A percentile compares a stretch with the other conserved stretches of the same genome.
These are phyloP conservation scores for Betta splendens DNA, from an alignment of 2,797 vertebrate genomes.

Conservation along the genomic window DNA sequence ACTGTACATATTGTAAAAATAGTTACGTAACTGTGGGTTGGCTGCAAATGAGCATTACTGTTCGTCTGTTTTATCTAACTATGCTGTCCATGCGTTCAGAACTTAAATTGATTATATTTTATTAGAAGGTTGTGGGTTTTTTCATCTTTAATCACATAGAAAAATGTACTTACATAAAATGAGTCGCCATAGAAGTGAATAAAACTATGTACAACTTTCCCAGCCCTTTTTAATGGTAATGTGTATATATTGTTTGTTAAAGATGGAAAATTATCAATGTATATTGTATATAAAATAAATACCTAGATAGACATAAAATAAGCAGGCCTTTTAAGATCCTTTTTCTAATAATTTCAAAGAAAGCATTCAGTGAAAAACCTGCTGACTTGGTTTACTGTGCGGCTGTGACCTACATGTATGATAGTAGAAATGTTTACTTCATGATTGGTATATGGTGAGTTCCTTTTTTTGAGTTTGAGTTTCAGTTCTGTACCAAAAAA, in stretches of 20 bases:
- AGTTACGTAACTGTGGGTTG: not conserved
- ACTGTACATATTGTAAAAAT: slow-evolving; percentile 51
- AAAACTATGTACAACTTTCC: too few species aligned
- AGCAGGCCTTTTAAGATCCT: slow-evolving; percentile 1
- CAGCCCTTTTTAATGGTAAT: too few species aligned
- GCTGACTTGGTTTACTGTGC: slow-evolving; percentile 20
- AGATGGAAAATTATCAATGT: too few species aligned
- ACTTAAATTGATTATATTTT: too few species aligned
- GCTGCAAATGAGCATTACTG: not conserved
- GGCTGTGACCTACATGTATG: slow-evolving; percentile 9
- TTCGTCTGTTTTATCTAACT: slow-evolving; percentile 8
- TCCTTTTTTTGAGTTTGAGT: not conserved
- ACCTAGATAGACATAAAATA: too few species aligned
- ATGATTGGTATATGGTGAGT: not conserved
- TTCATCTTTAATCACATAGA: too few species aligned
- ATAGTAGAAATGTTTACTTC: not conserved
- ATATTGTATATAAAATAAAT: too few species aligned
- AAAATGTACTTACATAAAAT: too few species aligned
- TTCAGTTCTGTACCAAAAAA: not conserved
- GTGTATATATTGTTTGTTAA: too few species aligned
- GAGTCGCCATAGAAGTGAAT: too few species aligned
- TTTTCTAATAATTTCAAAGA: not conserved
- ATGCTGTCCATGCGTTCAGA: not conserved
- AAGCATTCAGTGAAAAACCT: not conserved
- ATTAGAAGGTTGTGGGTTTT: not conserved